These are phyloP conservation scores for Ardeotis arabs DNA, from an alignment of 2,113 vertebrate genomes.

Conservation along the genomic window DNA sequence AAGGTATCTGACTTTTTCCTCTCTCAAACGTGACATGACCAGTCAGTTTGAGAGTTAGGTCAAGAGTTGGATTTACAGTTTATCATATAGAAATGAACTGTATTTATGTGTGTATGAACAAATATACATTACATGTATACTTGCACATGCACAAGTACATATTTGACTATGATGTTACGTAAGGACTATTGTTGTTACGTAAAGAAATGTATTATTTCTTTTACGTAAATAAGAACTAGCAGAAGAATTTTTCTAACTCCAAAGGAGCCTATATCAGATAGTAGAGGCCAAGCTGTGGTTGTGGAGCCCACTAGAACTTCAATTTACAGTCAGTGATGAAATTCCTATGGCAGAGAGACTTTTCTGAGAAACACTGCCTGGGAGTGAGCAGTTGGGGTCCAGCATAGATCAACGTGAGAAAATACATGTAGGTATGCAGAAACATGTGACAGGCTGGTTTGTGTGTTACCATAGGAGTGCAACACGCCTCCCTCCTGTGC, in stretches of 20 bases:
- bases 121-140: accelerated
- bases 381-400: neutral
- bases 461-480: neutral
- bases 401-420: neutral
- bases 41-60: neutral
- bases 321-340: neutral
- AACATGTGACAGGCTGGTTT: neutral
- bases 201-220: neutral
- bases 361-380: neutral
- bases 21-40: neutral
- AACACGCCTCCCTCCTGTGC: neutral
- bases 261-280: accelerated
- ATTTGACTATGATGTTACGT: neutral
- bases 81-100: neutral
- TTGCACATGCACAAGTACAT: neutral
- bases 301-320: neutral
- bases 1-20: neutral
- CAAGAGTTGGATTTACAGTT: neutral
- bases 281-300: too few relatives aligned
- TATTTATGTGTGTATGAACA: neutral
- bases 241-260: neutral
- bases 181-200: neutral
- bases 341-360: neutral
- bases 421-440: accelerated
- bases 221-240: accelerated